Base-by-base conservation (phyloP, 1,140 invertebrate genomes). In the Dreissena rostriformis region DNA sequence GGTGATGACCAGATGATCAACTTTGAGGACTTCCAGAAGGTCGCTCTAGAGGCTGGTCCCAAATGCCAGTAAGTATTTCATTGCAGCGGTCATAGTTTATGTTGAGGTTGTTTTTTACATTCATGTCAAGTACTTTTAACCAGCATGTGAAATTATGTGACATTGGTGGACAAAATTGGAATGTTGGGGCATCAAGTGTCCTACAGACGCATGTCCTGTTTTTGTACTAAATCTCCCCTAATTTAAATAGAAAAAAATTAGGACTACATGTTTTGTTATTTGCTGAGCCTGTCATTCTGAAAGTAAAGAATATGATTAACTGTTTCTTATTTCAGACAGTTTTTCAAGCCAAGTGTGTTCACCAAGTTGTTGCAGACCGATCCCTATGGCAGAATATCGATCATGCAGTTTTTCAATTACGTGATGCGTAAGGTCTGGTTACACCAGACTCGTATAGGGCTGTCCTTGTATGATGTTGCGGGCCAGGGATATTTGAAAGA, bases 401-500 rank as follows among this genome's bases (percentile, higher is more conserved):
- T 94, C 26, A 93, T 93, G 91, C 96, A 97, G 12, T 95, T 99
- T 65, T 99, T 98, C 92, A 98, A 98, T 90, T 99, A 99, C 93
- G 96, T 98, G 0, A 98, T 99, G 97, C 95, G 97, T 24, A 97
- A 98, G 93, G 96, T 98, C 7, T 99, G 98, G 97, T 93, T 98
- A 11, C 96, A 97, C 90, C 98, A 99, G 93, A 98, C 97, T 0
- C 94, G 98, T 90, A 97, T 99, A 85, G 97, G 97, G 0, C 94
- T 99, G 10, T 98, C 97, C 0, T 94, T 99, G 10, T 99, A 98
- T 93, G 98, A 99, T 94, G 96, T 97, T 10, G 96, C 96, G 19
- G 98, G 98, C 0, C 96, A 98, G 90, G 98, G 98, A 22, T 99
- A 97, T 93, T 94, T 99, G 0, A 96, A 96, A 86, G 98, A 99